Evolutionary conservation across 92 coral and sea anemone genomes (phyloP), one percentile per base, ranked within the genome.

Genomic region (Ricordea florida): DNA sequence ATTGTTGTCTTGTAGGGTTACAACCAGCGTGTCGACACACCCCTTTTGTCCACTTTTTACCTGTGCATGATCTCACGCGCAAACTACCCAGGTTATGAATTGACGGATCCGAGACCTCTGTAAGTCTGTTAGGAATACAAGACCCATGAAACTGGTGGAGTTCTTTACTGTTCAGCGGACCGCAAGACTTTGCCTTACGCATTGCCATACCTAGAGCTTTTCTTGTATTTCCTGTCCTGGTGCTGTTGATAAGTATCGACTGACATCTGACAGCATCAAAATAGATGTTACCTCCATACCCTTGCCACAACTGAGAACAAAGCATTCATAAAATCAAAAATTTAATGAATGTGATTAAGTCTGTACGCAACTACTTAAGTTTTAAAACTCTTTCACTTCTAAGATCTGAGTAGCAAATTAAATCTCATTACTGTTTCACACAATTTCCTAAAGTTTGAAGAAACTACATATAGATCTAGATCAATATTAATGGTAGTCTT

Each of bases 251-350:
- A 49, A 68, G 62, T 64, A 90, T 57, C 30, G 87, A 40, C 42
- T 88, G 80, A 45, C 96, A 90, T 31, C 71, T 74, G 35, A 87
- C 74, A 9, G 96, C 86, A 58, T 87, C 89, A 61, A 90, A 90
- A 79, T 90, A 90, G 20, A 90, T 83, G 66, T 87, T 87, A 4
- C 93, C 96, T 52, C 96, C 84, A 40, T 90, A 90, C 0, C 96
- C 96, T 53, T 83, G 83, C 92, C 90, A 90, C 34, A 81, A 46
- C 96, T 90, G 42, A 3, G 52, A 7, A 27, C 11, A 41, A n/a
- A 18, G 33, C 2, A 2, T 3, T 20, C 3, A 35, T n/a, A 14
- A 18, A 65, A 10, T 9, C 25, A 32, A 8, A 10, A 35, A 22
- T 24, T 3, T 9, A 10, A 23, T n/a, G 5, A 46, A 6, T 61